Percentiles rank a stretch among this genome's conserved stretches.
phyloP scores from a whole-genome alignment of 2,888 invertebrate species.

The Halocaridina rubra region DNA sequence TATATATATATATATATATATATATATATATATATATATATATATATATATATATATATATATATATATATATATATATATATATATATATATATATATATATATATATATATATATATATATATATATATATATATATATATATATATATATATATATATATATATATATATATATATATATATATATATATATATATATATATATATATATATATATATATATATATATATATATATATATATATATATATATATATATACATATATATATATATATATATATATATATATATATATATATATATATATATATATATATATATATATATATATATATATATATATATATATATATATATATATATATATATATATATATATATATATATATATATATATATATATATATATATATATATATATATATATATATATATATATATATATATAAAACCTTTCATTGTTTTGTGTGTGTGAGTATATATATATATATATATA shows the following conservation, averaged over 20 bases:
- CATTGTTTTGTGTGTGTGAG: too few species aligned
- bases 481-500: too few species aligned
- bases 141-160: background rate
- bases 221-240: background rate
- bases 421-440: constrained; percentile 15
- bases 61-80: background rate
- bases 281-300: background rate
- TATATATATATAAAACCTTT: constrained; percentile 4
- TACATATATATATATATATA: background rate
- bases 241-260: background rate
- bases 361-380: background rate
- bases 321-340: background rate
- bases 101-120: constrained; percentile 8
- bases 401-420: background rate
- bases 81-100: constrained; percentile 4
- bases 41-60: background rate
- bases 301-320: background rate
- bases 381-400: background rate
- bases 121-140: constrained; percentile 8
- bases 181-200: constrained; percentile 3
- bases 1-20: background rate
- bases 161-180: background rate
- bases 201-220: constrained; percentile 15
- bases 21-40: background rate
- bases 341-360: background rate